Percentiles rank a stretch among this genome's conserved stretches.
Evolutionary conservation across 37 sponge, comb jelly and placozoan genomes (phyloP).

Genomic region (Crambe crambe): DNA sequence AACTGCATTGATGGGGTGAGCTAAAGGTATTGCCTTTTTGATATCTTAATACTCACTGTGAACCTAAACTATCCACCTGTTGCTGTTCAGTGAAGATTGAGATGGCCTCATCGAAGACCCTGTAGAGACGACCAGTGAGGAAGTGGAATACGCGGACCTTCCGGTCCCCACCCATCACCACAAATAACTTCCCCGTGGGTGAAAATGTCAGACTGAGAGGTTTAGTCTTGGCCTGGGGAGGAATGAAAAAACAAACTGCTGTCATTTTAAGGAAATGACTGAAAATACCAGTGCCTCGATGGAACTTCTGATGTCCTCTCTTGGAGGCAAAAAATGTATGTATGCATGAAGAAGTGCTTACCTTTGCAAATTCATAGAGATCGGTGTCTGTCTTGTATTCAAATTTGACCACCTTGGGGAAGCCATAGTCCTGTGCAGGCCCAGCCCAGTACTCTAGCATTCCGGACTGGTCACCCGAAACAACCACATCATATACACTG

Average conservation of each 20-base stretch:
- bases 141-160: conserved; percentile 91
- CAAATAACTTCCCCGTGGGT: conserved; percentile 87
- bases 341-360: neutral
- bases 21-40: no score
- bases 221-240: conserved; percentile 71
- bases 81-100: conserved; percentile 73
- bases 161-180: conserved; percentile 78
- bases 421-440: conserved; percentile 50
- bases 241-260: neutral
- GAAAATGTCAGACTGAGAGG: conserved; percentile 75
- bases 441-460: conserved; percentile 98
- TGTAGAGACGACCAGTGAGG: conserved; percentile 82
- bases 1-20: no score
- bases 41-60: no score
- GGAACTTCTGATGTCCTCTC: no score
- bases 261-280: neutral
- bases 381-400: conserved; percentile 95
- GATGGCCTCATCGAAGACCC: conserved; percentile 86
- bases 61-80: conserved; percentile 57
- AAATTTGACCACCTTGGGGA: conserved; percentile 77
- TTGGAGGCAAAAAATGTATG: neutral
- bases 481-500: conserved; percentile 67
- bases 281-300: no score
- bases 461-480: conserved; percentile 85
- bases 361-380: conserved; percentile 91